Conservation (phyloP, 2,113 vertebrate species). For the Upupa epops region DNA sequence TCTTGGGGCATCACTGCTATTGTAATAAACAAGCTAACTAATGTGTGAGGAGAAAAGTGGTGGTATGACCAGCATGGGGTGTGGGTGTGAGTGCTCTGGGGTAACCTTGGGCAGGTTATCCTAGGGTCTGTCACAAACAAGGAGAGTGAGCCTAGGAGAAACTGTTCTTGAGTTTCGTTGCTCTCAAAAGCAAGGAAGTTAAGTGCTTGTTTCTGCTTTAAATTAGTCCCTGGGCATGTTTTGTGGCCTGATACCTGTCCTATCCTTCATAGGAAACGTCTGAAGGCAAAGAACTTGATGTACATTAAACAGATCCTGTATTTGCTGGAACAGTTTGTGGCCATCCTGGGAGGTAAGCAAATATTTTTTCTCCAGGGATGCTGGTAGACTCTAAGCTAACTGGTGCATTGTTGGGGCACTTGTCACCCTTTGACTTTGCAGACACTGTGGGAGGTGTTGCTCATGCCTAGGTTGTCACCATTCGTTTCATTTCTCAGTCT, state of each 20-base stretch:
- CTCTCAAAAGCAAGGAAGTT: not conserved
- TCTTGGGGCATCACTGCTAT: not conserved
- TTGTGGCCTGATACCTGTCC: not conserved
- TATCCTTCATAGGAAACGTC: constrained; percentile 77
- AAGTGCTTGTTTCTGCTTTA: not conserved
- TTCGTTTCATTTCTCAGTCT: not conserved
- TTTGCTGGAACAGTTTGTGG: constrained; percentile 86
- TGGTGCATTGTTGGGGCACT: not conserved
- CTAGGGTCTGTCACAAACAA: not conserved
- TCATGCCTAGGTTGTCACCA: not conserved
- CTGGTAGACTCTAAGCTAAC: not conserved
- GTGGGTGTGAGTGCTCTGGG: not conserved
- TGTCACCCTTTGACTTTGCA: not conserved
- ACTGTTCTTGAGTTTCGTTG: not conserved
- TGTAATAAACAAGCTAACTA: not conserved
- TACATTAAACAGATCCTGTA: constrained; percentile 97
- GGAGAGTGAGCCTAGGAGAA: not conserved
- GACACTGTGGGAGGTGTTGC: not conserved
- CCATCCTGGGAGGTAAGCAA: constrained; percentile 85
- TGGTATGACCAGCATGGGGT: not conserved
- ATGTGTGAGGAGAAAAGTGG: not conserved
- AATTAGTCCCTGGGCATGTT: not conserved
- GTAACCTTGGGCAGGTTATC: not conserved
- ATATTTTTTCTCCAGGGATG: rapidly evolving
- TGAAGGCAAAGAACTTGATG: constrained; percentile 98